A percentile compares a stretch with the other conserved stretches of the same genome.
phyloP scores from a whole-genome alignment of 1,140 invertebrate species.

The Halesus radiatus region DNA sequence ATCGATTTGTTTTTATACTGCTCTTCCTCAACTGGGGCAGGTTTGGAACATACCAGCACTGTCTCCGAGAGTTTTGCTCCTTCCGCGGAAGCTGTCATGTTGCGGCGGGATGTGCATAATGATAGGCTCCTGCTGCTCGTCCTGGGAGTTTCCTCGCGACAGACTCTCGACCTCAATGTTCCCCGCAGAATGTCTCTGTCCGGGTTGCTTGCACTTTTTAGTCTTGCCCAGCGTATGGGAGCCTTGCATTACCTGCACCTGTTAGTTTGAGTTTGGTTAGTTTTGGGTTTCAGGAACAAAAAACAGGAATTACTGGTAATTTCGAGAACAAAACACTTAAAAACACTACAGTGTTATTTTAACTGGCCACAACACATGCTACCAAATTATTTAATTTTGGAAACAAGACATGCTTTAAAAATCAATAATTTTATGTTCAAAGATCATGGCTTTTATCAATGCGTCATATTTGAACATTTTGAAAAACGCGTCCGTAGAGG shows the following conservation, averaged over 20 bases:
- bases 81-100: constrained; percentile 78
- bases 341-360: neutral
- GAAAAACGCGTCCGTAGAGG: too few relatives aligned
- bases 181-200: constrained; percentile 89
- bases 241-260: constrained; percentile 76
- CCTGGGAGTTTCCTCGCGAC: constrained; percentile 72
- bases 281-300: neutral
- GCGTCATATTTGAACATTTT: too few relatives aligned
- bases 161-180: constrained; percentile 88
- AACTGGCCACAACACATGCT: neutral
- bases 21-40: too few relatives aligned
- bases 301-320: too few relatives aligned
- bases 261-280: constrained; percentile 36
- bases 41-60: constrained; percentile 71
- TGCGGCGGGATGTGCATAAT: constrained; percentile 63
- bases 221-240: constrained; percentile 81
- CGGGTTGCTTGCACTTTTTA: constrained; percentile 77
- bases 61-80: constrained; percentile 93
- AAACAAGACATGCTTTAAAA: neutral
- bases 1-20: too few relatives aligned
- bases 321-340: neutral
- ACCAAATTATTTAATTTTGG: too few relatives aligned
- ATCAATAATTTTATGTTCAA: neutral
- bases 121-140: constrained; percentile 68
- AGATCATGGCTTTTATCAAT: neutral